Percentiles rank a stretch among this genome's conserved stretches.
Evolutionary conservation across 1,140 invertebrate species (phyloP).

Genomic region (Carcinoscorpius rotundicauda): DNA sequence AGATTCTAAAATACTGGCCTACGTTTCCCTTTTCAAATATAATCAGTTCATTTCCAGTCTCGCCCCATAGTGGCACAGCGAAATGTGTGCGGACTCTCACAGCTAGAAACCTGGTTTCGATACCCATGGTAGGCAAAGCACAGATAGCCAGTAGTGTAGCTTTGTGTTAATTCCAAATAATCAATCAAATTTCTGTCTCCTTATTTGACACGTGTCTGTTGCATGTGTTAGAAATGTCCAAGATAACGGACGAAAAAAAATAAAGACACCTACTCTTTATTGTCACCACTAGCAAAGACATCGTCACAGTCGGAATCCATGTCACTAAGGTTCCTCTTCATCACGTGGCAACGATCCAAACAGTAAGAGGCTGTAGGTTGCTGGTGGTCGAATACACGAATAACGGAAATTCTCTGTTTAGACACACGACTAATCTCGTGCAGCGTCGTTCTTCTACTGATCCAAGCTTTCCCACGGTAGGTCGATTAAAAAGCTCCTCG

Average conservation of each 20-base stretch:
- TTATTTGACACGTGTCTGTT: neutral
- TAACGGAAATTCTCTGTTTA: too few relatives aligned
- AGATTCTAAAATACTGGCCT: neutral
- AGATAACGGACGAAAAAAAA: neutral
- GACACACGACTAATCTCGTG: too few relatives aligned
- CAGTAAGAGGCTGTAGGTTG: too few relatives aligned
- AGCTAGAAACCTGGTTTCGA: too few relatives aligned
- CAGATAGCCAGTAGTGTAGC: neutral
- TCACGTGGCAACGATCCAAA: neutral
- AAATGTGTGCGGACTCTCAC: too few relatives aligned
- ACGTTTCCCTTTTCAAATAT: neutral
- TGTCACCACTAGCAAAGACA: conserved; percentile 9
- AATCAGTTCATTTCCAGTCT: neutral
- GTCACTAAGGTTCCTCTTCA: conserved; percentile 24
- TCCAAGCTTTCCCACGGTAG: too few relatives aligned
- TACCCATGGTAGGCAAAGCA: too few relatives aligned
- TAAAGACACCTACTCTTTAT: conserved; percentile 1
- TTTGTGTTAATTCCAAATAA: neutral
- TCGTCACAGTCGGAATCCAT: conserved; percentile 26
- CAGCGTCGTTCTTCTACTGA: too few relatives aligned
- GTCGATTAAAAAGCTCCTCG: too few relatives aligned
- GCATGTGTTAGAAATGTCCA: conserved; percentile 2
- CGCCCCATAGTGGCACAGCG: neutral
- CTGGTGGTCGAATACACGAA: too few relatives aligned
- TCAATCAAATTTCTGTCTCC: neutral